Evolutionary conservation across 2,113 vertebrate species (phyloP), one percentile per base, ranked within the genome.

Genomic region (Amazona vittata): DNA sequence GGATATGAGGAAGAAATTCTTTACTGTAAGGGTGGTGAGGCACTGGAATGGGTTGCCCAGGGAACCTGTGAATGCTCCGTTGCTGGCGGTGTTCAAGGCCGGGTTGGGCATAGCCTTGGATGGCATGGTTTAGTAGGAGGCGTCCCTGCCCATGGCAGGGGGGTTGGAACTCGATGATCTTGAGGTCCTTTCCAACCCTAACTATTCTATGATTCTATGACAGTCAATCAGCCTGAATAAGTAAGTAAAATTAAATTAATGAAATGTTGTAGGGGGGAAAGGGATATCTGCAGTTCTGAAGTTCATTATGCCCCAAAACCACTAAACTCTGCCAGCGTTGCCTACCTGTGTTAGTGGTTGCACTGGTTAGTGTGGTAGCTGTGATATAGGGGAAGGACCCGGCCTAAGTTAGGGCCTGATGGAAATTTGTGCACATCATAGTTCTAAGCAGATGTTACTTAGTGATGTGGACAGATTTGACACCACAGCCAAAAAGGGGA

Each of bases 231-330:
- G 6, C 18, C 44, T 79, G 59, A 69, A 73, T 33, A 89, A 79
- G 29, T 65, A 82, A 33, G 18, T 68, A 57, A 84, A 86, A 81
- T 63, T 50, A 64, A 74, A 70, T 55, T 7, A 33, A 60, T 73
- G 49, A 44, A 71, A 33, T 14, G 44, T 17, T 28, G 12, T 15
- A 9, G 24, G 8, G 4, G 0, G 1, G 3, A 17, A 24, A 26
- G 5, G 6, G 19, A 17, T 37, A 41, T 71, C 15, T 63, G 25
- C 33, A 47, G 10, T 75, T 59, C 43, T 68, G 26, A 41, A 81
- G 63, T 80, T 60, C 33, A 2, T 37, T 77, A 10, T 49, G 10
- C 41, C 35, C 39, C 31, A 73, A 57, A 94, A 6, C 5, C 25
- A 50, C 12, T 43, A 71, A 60, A 13, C 5, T 62, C 35, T 75